Evolutionary conservation across 1,140 invertebrate species (phyloP), one percentile per base, ranked within the genome.

Genomic region (Catajapyx aquilonaris): DNA sequence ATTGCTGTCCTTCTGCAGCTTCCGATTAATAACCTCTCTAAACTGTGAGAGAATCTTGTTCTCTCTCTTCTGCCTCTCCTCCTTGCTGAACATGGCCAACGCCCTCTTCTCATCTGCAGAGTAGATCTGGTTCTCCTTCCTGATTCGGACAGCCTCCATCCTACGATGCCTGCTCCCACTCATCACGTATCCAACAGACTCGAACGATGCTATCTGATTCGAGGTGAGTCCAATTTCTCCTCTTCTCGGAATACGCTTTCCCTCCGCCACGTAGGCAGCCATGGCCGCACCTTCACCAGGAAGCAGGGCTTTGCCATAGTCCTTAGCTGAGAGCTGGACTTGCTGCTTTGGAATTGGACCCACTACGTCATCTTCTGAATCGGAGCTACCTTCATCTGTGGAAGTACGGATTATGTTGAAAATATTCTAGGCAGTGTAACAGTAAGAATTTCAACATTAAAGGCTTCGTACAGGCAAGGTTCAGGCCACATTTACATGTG

Each of bases 41-140:
- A 98, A 95, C 54, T 97, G 91, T 34, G 83, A 74, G 18, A 98
- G 64, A 51, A 98, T 96, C 49, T 87, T 80, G 53, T 85, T 87
- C 61, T 99, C 94, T 34, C 91, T 63, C 55, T 97, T 97, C 44
- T 83, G 72, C 44, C 93, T 64, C 61, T 97, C 91, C 60, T 97
- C 93, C 59, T 93, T 88, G 54, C 90, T 95, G 55, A 99, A 98
- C 72, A 91, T 93, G 2, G 86, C 88, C 35, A 99, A 62, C 5
- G 93, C 88, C 46, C 94, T 65, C 56, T 99, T 98, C 56, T 99
- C 95, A 60, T 99, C 95, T 2, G 94, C 95, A 16, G 88, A 94
- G 64, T 98, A 96, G 56, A 99, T 93, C 64, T 98, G 90, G 65
- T 98, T 98, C 63, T 99, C 95, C 55, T 99, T 99, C 46, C 95